These are phyloP conservation scores for Xestia sexstrigata DNA, from an alignment of 2,888 invertebrate genomes.

Conservation along the genomic window DNA sequence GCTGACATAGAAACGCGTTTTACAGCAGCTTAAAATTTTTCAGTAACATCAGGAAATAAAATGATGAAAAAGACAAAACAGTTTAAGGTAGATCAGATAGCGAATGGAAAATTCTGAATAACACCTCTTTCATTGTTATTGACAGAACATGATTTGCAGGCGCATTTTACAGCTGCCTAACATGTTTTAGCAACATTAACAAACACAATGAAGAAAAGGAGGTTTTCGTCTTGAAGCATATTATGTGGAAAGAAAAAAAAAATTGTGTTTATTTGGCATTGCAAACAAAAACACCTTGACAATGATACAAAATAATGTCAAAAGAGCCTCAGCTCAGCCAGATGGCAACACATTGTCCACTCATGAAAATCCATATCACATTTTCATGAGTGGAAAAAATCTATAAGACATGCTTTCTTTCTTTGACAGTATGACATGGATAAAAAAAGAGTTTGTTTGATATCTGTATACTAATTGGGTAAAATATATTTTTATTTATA, in stretches of 20 bases:
- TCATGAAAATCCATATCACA: no score
- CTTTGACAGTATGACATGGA: no score
- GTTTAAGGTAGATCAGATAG: not conserved
- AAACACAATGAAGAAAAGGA: not conserved
- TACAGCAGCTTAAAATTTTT: not conserved
- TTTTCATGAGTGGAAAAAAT: not conserved
- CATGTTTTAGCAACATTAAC: not conserved
- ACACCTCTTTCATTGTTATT: not conserved
- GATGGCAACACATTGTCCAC: no score
- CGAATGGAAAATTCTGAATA: not conserved
- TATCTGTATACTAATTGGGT: not conserved
- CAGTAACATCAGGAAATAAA: not conserved
- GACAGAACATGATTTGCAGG: not conserved
- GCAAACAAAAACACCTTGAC: no score
- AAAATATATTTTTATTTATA: not conserved
- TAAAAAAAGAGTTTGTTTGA: not conserved
- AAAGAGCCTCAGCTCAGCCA: no score
- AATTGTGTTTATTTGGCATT: no score
- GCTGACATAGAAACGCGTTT: not conserved
- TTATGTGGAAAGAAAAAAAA: not conserved
- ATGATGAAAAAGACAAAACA: not conserved
- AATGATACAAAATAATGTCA: no score
- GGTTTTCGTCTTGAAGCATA: not conserved
- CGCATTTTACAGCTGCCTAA: not conserved
- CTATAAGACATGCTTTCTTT: not conserved